Conservation (phyloP, 2,888 invertebrate genomes). For the Eugnorisma glareosa region DNA sequence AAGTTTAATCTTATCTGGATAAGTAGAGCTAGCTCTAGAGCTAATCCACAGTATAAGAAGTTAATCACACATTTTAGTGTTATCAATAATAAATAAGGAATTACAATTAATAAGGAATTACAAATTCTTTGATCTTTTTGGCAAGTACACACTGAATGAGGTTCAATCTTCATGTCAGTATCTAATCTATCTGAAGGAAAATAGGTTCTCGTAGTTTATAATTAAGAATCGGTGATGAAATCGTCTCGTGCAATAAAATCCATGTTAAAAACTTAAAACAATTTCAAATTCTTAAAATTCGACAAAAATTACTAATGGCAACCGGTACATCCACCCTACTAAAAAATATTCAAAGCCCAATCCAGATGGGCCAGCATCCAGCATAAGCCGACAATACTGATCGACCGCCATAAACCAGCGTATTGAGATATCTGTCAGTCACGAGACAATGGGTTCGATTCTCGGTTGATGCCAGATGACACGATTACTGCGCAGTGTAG, state of each 20-base stretch:
- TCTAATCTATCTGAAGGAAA: background rate
- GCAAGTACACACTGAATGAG: background rate
- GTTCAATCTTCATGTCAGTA: background rate
- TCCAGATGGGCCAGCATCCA: constrained; percentile 77
- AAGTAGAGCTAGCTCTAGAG: background rate
- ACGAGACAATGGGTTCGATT: constrained; percentile 87
- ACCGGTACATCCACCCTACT: constrained; percentile 68
- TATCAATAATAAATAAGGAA: background rate
- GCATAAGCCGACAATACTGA: constrained; percentile 89
- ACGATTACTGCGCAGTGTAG: constrained; percentile 74
- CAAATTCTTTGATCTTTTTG: background rate
- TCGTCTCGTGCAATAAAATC: background rate
- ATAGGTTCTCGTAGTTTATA: background rate
- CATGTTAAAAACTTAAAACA: background rate
- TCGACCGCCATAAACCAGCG: constrained; percentile 86
- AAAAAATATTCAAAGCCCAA: constrained; percentile 76
- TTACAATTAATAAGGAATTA: background rate
- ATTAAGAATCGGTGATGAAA: background rate
- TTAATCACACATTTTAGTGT: background rate
- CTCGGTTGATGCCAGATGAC: constrained; percentile 78
- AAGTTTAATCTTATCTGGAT: background rate
- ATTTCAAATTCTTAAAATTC: background rate
- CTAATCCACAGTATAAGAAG: background rate
- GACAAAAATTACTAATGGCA: background rate
- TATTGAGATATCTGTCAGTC: constrained; percentile 88